Evolutionary conservation across 2,888 invertebrate genomes (phyloP).

Genomic region (Drosophila helvetica): DNA sequence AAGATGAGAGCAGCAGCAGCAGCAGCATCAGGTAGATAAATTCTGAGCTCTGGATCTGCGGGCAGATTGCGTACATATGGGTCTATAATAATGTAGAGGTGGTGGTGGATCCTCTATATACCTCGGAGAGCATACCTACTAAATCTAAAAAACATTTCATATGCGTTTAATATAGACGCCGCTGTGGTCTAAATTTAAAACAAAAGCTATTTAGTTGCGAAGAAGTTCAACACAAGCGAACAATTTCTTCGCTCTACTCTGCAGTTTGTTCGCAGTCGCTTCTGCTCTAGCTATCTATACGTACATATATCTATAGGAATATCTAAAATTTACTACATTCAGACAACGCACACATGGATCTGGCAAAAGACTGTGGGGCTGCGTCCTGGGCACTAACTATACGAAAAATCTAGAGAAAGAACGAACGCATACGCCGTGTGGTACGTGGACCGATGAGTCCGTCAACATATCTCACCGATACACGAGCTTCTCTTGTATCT

Average conservation of each 20-base stretch:
- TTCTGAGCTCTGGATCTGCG: not conserved
- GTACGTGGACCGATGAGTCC: constrained; percentile 48
- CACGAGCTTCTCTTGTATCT: constrained; percentile 13
- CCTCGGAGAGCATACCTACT: constrained; percentile 50
- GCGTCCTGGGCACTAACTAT: constrained; percentile 64
- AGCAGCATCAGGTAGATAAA: constrained; percentile 25
- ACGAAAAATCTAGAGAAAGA: constrained; percentile 3
- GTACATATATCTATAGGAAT: constrained; percentile 28
- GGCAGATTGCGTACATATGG: constrained; percentile 3
- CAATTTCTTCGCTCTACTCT: constrained; percentile 25
- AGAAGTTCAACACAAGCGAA: constrained; percentile 78
- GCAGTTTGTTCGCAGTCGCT: constrained; percentile 1
- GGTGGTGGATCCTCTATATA: constrained; percentile 15
- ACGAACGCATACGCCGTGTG: constrained; percentile 73
- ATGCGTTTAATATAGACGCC: constrained; percentile 78
- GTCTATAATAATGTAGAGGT: constrained; percentile 23
- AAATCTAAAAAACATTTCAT: constrained; percentile 78
- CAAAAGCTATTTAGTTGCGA: constrained; percentile 81
- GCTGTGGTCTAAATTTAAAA: constrained; percentile 81
- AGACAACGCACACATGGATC: constrained; percentile 16
- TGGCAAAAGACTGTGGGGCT: constrained; percentile 38
- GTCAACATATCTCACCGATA: constrained; percentile 68
- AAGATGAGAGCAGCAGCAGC: not conserved
- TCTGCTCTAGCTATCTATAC: not conserved
- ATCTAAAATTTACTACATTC: constrained; percentile 71